phyloP scores from a whole-genome alignment of 2,888 invertebrate genomes.

The Bellardia bayeri region DNA sequence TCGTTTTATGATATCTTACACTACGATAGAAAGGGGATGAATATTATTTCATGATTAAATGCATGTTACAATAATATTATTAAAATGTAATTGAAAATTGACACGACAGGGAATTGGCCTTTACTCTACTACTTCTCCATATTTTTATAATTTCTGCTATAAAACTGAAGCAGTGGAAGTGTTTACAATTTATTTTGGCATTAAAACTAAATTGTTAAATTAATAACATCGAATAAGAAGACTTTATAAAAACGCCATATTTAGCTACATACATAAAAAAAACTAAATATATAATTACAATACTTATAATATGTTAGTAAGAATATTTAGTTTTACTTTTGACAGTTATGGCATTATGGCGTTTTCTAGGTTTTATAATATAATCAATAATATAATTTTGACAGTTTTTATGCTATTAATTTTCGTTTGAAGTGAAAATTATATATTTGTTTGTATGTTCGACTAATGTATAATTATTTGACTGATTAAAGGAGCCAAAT shows the following conservation, averaged over 20 bases:
- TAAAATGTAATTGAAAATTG: background rate
- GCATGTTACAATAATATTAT: background rate
- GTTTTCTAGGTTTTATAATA: background rate
- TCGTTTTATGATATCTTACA: too few species aligned
- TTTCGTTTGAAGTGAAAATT: background rate
- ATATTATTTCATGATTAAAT: background rate
- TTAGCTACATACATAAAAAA: too few species aligned
- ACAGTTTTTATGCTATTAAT: background rate
- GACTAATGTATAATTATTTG: background rate
- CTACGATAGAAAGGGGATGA: background rate
- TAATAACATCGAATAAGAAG: background rate
- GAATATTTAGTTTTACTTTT: background rate
- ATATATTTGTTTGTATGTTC: background rate
- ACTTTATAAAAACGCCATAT: background rate
- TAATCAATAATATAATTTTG: background rate
- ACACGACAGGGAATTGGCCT: background rate
- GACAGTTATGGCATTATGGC: background rate
- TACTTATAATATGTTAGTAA: too few species aligned
- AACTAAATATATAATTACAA: too few species aligned
- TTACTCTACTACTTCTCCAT: background rate
- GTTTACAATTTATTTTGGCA: constrained; percentile 4
- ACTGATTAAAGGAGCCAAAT: background rate
- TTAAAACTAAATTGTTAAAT: background rate
- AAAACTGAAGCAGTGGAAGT: background rate
- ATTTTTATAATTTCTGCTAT: background rate